Base-by-base conservation (phyloP, 2,797 vertebrate species). In the Acanthurus leucopareius region DNA sequence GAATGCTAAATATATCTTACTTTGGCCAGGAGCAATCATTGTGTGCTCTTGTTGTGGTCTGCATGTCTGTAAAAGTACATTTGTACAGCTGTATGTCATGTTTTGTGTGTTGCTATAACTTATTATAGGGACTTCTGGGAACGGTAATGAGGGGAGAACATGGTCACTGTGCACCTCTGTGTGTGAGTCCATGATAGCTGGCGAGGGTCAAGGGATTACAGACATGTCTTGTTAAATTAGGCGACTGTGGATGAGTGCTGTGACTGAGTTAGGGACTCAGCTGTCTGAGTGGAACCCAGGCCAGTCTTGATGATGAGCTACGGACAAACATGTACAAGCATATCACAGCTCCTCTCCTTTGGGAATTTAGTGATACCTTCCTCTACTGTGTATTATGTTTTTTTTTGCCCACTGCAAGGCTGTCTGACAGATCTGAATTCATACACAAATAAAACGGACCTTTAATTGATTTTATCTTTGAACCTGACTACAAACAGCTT, bases 151-250 rank as follows among this genome's bases (percentile, higher is more conserved):
- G 75, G 62, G 67, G 67, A 75, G 64, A 76, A 60, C 32, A 52
- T 73, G 84, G 86, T 82, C 83, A 79, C 77, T 45, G 73, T 84
- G 85, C 86, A 89, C 86, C 85, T 84, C 87, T 86, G 75, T 85
- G 80, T 70, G 68, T 25, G 64, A 89, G 77, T 82, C 79, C 66
- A 82, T 75, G 83, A 83, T 89, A 85, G 73, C 80, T 78, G 84
- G 80, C 28, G 68, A 77, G 89, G 90, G 91, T 93, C 91, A 90
- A 85, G 86, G 89, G 86, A 93, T 89, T 90, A 89, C 80, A 91
- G 86, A 83, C 79, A 87, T 93, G 92, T 92, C 93, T 92, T 82
- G 85, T 93, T 91, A 92, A 93, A 94, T 94, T 91, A 94, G 90
- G 85, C 80, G 86, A 77, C 85, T 71, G 88, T 83, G 79, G 82